Evolutionary conservation across 2,888 invertebrate species (phyloP).

Genomic region (Calameuta idolon): DNA sequence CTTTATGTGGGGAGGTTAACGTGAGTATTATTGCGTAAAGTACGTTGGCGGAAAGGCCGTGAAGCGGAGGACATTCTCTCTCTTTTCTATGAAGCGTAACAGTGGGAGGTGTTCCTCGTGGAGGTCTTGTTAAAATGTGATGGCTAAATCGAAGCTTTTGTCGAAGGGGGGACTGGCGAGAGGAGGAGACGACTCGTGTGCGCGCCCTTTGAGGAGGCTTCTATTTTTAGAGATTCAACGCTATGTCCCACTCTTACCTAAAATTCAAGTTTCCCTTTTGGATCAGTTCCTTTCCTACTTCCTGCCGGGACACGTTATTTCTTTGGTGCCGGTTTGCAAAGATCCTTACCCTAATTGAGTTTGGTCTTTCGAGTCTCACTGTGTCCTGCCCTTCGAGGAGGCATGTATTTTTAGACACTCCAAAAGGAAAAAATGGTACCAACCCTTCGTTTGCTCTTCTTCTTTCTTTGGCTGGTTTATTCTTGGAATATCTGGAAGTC

Average conservation of each 20-base stretch:
- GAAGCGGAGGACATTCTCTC: not conserved
- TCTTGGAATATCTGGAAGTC: not conserved
- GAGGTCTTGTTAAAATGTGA: not conserved
- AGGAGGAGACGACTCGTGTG: not conserved
- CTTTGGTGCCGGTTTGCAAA: not conserved
- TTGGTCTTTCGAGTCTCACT: not conserved
- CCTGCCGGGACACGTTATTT: not conserved
- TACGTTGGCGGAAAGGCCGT: not conserved
- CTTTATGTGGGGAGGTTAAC: not conserved
- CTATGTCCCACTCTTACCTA: not conserved
- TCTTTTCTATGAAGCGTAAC: not conserved
- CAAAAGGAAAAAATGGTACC: not conserved
- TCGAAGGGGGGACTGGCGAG: not conserved
- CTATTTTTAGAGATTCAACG: not conserved
- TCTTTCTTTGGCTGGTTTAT: not conserved
- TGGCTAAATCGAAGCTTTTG: not conserved
- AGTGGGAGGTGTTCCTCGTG: not conserved
- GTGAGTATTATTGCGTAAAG: not conserved
- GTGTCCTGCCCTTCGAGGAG: constrained; percentile 24
- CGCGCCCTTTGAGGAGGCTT: not conserved
- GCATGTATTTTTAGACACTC: constrained; percentile 36
- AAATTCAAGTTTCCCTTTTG: not conserved
- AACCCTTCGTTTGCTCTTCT: not conserved
- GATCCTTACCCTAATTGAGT: not conserved
- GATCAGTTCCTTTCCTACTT: not conserved